These are phyloP conservation scores for Porites australiensis DNA, from an alignment of 64 coral and sea anemone species.

Conservation along the genomic window DNA sequence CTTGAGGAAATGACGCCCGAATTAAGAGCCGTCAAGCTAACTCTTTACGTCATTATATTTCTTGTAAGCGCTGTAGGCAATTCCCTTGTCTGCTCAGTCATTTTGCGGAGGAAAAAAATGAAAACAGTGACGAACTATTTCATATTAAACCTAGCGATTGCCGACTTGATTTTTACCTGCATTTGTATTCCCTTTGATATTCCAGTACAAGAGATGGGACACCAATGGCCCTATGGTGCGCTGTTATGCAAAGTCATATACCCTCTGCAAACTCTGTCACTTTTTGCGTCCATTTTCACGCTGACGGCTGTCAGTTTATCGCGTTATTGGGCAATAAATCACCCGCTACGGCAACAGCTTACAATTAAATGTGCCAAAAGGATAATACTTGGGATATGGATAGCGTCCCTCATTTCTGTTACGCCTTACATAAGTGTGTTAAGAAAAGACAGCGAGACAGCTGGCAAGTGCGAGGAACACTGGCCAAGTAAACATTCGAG, in stretches of 20 bases:
- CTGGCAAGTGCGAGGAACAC: slow-evolving; percentile 30
- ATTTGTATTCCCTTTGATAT: slow-evolving; percentile 86
- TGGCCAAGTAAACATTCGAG: slow-evolving; percentile 42
- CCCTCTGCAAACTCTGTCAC: slow-evolving; percentile 64
- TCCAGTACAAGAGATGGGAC: slow-evolving; percentile 63
- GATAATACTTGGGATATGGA: slow-evolving; percentile 67
- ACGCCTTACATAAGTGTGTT: slow-evolving; percentile 61
- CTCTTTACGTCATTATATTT: slow-evolving; percentile 70
- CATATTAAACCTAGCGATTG: slow-evolving; percentile 79
- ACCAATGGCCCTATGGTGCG: slow-evolving; percentile 75
- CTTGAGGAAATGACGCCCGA: neutral
- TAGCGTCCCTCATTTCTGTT: slow-evolving; percentile 44
- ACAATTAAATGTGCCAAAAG: slow-evolving; percentile 31
- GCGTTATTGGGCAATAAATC: slow-evolving; percentile 78
- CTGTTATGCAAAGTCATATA: slow-evolving; percentile 72
- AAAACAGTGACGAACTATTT: slow-evolving; percentile 93
- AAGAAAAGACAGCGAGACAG: neutral
- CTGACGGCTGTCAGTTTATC: slow-evolving; percentile 80
- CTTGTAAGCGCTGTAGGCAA: slow-evolving; percentile 71
- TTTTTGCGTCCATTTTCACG: slow-evolving; percentile 77
- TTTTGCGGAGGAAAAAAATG: slow-evolving; percentile 78
- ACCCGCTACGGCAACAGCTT: slow-evolving; percentile 64
- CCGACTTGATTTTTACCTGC: slow-evolving; percentile 73
- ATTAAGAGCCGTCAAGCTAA: slow-evolving; percentile 14
- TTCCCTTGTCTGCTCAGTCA: slow-evolving; percentile 68